Conservation (phyloP, 2,888 invertebrate species). For the Pegoplata infirma region DNA sequence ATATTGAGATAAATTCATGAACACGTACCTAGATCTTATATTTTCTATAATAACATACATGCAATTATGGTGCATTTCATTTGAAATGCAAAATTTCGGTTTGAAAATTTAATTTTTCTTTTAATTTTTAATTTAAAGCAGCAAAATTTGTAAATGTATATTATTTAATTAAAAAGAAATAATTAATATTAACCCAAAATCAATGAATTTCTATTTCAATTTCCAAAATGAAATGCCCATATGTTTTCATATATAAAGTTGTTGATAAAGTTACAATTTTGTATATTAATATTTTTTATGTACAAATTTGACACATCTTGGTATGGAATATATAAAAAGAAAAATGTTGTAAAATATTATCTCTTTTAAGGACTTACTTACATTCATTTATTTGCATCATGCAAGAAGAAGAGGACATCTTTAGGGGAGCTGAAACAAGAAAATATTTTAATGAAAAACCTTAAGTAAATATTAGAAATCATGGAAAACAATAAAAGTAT, state of each 20-base stretch:
- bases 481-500: constrained; percentile 30
- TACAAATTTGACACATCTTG: constrained; percentile 39
- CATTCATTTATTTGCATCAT: not conserved
- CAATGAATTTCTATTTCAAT: no score
- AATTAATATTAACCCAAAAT: no score
- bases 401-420: no score
- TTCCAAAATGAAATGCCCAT: no score
- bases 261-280: constrained; percentile 49
- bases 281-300: constrained; percentile 30
- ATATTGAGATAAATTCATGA: constrained; percentile 33
- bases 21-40: constrained; percentile 35
- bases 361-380: constrained; percentile 13
- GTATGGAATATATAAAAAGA: not conserved
- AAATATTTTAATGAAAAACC: constrained; percentile 42
- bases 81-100: no score
- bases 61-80: no score
- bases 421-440: not conserved
- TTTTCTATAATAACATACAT: not conserved
- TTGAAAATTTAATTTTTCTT: not conserved
- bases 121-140: no score
- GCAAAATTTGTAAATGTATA: no score
- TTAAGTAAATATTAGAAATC: constrained; percentile 45
- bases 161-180: no score
- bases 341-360: constrained; percentile 52
- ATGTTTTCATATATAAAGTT: constrained; percentile 12